phyloP scores from a whole-genome alignment of 2,113 vertebrate genomes.

The Elephas maximus region DNA sequence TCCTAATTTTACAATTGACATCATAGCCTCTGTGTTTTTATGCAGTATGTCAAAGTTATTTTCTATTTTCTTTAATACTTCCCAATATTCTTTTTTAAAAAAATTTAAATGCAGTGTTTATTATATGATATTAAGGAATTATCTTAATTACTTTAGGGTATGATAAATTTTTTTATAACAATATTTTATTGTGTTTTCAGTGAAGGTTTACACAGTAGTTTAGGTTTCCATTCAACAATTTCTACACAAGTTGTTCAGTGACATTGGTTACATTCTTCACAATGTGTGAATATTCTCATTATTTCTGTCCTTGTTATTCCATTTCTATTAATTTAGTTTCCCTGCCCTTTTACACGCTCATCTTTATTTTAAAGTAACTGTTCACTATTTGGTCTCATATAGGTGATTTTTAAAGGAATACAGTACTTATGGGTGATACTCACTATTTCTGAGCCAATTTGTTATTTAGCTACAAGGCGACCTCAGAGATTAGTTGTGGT shows the following conservation, averaged over 20 bases:
- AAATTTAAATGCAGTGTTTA: background rate
- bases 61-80: background rate
- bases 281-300: background rate
- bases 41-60: background rate
- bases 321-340: background rate
- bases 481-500: background rate
- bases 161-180: background rate
- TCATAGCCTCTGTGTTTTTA: background rate
- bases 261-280: background rate
- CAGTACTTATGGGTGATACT: background rate
- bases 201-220: background rate
- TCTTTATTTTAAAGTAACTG: background rate
- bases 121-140: background rate
- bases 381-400: background rate
- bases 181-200: background rate
- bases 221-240: background rate
- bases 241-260: background rate
- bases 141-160: background rate
- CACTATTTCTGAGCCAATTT: background rate
- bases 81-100: background rate
- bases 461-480: background rate
- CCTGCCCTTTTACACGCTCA: background rate
- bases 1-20: conserved; percentile 24
- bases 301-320: background rate
- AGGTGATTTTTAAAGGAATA: background rate